Conservation (phyloP, 1,140 invertebrate genomes). For the Papilio helenus region DNA sequence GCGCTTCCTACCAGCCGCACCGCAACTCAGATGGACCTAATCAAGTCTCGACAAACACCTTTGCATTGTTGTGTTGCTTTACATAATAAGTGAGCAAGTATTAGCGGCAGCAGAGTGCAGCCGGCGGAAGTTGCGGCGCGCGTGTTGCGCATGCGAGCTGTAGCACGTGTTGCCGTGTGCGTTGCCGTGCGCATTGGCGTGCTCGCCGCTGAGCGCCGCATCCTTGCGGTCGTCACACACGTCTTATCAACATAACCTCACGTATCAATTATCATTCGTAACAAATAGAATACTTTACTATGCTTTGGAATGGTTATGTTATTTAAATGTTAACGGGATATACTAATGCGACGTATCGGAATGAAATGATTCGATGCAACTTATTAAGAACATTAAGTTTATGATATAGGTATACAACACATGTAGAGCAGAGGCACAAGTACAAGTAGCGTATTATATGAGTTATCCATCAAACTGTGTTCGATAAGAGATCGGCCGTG, state of each 20-base stretch:
- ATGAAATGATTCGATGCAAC: not conserved
- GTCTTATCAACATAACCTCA: not conserved
- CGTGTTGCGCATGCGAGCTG: not conserved
- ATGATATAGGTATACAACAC: not conserved
- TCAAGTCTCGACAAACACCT: not conserved
- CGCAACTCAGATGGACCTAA: not conserved
- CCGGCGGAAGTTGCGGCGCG: not conserved
- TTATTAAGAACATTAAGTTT: not conserved
- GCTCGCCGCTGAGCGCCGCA: not conserved
- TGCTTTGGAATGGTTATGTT: conserved; percentile 9
- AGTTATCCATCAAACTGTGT: not conserved
- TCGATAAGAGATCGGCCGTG: not conserved
- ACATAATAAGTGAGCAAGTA: not conserved
- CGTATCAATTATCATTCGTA: conserved; percentile 1
- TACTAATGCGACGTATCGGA: not conserved
- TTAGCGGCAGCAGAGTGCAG: not conserved
- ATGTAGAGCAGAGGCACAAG: not conserved
- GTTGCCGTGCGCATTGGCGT: no score
- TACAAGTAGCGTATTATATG: not conserved
- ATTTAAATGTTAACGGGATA: conserved; percentile 1
- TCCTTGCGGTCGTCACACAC: not conserved
- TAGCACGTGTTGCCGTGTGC: no score
- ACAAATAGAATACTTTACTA: not conserved
- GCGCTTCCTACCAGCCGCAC: not conserved
- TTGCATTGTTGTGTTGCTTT: not conserved